Evolutionary conservation across 2,113 vertebrate genomes (phyloP), one percentile per base, ranked within the genome.

Genomic region (Pelecanoides urinatrix): DNA sequence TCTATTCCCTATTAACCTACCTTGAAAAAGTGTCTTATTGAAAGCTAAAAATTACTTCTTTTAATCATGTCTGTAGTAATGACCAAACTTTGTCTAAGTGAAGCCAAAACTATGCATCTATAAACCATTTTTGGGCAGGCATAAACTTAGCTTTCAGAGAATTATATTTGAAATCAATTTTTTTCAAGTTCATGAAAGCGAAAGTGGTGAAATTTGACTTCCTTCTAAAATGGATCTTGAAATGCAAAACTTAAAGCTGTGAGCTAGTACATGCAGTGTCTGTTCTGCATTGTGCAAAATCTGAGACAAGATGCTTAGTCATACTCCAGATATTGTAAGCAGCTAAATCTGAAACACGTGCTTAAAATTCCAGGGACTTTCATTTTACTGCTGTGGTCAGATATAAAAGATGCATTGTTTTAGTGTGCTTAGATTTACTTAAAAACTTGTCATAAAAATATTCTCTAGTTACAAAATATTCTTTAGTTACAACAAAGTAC

Each of bases 251-350:
- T 49, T 63, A 45, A 66, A 81, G 50, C 89, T 87, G 81, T 53
- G 89, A 92, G 53, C 56, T 44, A 68, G 81, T 62, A 92, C 80
- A 74, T 32, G 73, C 77, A 74, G 75, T 53, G 67, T 89, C 93
- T 97, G 92, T 89, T 97, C 73, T 93, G 62, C 74, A 74, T 59
- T 92, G 92, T 83, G 75, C 67, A 91, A 56, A 96, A 65, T 85
- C 66, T 61, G 68, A 96, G 75, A 96, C 94, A 95, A 96, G 95
- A 97, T 97, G 96, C 97, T 98, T 97, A 97, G 95, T 98, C 96
- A 97, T 93, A 96, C 76, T 96, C 68, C 82, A 97, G 96, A 96
- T 91, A 97, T 53, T 90, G 80, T 92, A 91, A 97, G 93, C 92
- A 92, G 89, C 92, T 94, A 95, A 98, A 97, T 94, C 86, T 90